These are phyloP conservation scores for Candidula unifasciata DNA, from an alignment of 2,888 invertebrate species.

Conservation along the genomic window DNA sequence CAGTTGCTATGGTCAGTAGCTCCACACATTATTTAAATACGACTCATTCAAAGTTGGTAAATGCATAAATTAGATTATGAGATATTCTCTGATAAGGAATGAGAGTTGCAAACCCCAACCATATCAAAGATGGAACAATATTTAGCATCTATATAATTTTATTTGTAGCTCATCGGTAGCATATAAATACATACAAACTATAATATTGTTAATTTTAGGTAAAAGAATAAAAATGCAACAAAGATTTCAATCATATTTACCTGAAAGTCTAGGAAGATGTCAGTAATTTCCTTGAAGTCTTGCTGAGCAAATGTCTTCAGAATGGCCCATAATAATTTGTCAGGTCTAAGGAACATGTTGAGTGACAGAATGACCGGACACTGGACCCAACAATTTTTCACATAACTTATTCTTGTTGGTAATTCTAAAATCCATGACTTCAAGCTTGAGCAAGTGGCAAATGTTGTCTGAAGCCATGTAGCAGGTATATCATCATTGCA, in stretches of 20 bases:
- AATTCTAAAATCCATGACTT: constrained; percentile 66
- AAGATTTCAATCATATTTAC: constrained; percentile 57
- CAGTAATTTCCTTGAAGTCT: constrained; percentile 70
- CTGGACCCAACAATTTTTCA: constrained; percentile 61
- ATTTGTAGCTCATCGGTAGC: too few species aligned
- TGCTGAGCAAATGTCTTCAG: constrained; percentile 70
- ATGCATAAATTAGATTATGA: too few species aligned
- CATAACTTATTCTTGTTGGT: constrained; percentile 56
- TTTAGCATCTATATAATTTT: too few species aligned
- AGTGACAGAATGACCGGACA: constrained; percentile 63
- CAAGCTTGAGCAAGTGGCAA: constrained; percentile 63
- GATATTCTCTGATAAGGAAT: too few species aligned
- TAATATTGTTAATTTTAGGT: too few species aligned
- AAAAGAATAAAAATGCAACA: too few species aligned
- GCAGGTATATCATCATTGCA: constrained; percentile 66
- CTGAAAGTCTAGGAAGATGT: constrained; percentile 67
- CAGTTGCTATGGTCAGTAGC: too few species aligned
- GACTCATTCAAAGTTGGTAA: too few species aligned
- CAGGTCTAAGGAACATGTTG: constrained; percentile 70
- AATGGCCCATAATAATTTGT: constrained; percentile 69
- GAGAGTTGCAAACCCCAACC: too few species aligned
- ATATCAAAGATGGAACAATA: too few species aligned
- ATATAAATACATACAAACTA: too few species aligned
- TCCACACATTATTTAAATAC: too few species aligned
- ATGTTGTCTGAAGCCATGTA: constrained; percentile 66